Evolutionary conservation across 2,888 invertebrate genomes (phyloP).

Genomic region (Agapostemon virescens): DNA sequence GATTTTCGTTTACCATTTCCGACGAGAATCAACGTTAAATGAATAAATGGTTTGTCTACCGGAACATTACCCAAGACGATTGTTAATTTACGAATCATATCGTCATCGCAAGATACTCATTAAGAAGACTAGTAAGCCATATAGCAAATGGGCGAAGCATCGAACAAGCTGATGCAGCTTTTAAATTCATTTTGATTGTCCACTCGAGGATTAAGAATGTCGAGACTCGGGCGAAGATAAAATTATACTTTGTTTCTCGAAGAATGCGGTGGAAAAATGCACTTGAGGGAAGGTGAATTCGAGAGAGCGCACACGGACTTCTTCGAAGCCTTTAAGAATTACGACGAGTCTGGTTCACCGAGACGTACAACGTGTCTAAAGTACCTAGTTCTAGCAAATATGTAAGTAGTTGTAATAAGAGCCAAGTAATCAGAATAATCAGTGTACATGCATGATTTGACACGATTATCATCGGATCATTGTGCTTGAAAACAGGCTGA

Average conservation of each 20-base stretch:
- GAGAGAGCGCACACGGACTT: slow-evolving; percentile 99
- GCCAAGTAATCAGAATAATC: background rate
- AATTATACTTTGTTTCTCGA: slow-evolving; percentile 38
- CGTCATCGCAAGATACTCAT: background rate
- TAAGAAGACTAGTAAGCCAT: background rate
- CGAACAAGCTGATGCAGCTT: background rate
- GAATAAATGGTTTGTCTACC: background rate
- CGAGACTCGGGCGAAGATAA: background rate
- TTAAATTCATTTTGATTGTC: background rate
- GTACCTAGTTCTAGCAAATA: slow-evolving; percentile 98
- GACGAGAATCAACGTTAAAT: background rate
- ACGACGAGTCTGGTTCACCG: slow-evolving; percentile 99
- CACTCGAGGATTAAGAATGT: background rate
- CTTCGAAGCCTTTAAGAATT: slow-evolving; percentile 99
- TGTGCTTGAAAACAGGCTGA: slow-evolving; percentile 85
- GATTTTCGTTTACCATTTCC: too few relatives aligned
- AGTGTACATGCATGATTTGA: background rate
- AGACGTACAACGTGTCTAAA: slow-evolving; percentile 98
- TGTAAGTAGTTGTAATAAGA: slow-evolving; percentile 84
- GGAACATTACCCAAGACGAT: background rate
- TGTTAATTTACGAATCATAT: background rate
- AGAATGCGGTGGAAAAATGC: slow-evolving; percentile 99
- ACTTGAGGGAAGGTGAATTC: slow-evolving; percentile 98
- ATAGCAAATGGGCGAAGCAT: background rate
- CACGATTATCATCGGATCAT: background rate